Evolutionary conservation across 2,113 vertebrate species (phyloP).

Genomic region (Reinhardtius hippoglossoides): DNA sequence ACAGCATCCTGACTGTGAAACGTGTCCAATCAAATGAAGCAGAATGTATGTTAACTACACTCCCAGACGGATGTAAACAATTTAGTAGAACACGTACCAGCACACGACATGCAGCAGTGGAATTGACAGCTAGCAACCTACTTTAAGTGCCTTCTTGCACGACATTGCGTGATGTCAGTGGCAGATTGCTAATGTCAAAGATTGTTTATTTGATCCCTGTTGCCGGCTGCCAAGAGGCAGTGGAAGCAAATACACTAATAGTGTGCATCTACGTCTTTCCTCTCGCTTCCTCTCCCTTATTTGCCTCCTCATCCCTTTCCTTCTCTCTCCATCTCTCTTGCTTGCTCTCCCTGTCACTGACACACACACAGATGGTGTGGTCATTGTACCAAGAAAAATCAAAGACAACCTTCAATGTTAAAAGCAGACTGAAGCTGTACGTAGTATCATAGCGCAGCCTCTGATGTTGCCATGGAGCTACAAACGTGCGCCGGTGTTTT

Average conservation of each 20-base stretch:
- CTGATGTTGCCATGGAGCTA: conserved; percentile 37
- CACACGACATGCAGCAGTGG: conserved; percentile 28
- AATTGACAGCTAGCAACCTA: conserved; percentile 48
- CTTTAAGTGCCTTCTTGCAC: conserved; percentile 62
- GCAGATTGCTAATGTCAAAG: conserved; percentile 72
- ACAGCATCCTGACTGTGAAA: conserved; percentile 8
- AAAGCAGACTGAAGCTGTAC: conserved; percentile 14
- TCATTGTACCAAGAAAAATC: conserved; percentile 39
- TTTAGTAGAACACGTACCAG: conserved; percentile 43
- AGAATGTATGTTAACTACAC: conserved; percentile 20
- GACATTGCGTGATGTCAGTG: conserved; percentile 51
- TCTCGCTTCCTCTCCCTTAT: background rate
- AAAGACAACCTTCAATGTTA: conserved; percentile 36
- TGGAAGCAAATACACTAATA: conserved; percentile 29
- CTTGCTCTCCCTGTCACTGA: background rate
- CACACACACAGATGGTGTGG: conserved; percentile 34
- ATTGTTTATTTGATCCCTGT: conserved; percentile 63
- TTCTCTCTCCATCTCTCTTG: background rate
- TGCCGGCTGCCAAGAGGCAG: conserved; percentile 36
- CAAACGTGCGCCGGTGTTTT: conserved; percentile 13
- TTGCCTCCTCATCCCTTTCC: conserved; percentile 3
- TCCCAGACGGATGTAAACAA: conserved; percentile 45
- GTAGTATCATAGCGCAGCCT: conserved; percentile 15
- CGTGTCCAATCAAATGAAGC: conserved; percentile 27
- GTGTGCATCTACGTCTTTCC: conserved; percentile 8